phyloP scores from a whole-genome alignment of 2,113 vertebrate species.

The Platichthys flesus region DNA sequence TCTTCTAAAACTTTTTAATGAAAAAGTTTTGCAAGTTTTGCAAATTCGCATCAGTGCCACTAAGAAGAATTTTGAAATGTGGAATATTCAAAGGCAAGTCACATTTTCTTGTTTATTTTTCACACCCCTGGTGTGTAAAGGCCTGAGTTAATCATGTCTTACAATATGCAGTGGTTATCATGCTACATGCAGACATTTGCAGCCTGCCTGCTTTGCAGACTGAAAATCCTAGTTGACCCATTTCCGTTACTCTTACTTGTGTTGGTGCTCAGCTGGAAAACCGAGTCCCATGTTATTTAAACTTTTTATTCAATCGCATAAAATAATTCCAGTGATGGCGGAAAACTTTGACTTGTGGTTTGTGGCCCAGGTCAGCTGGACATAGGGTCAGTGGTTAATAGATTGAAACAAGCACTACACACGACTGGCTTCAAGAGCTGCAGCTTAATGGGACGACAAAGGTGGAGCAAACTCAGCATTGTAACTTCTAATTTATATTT shows the following conservation, averaged over 20 bases:
- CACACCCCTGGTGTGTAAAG: neutral
- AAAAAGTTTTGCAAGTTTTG: too few species aligned
- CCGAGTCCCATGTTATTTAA: neutral
- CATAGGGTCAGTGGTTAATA: neutral
- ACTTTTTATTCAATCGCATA: too few species aligned
- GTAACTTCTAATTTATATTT: neutral
- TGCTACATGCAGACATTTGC: neutral
- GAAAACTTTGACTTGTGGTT: too few species aligned
- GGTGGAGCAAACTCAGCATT: neutral
- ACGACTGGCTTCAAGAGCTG: neutral
- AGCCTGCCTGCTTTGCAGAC: neutral
- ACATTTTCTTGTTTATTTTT: neutral
- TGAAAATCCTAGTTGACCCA: neutral
- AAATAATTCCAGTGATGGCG: neutral
- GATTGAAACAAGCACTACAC: too few species aligned
- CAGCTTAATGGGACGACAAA: neutral
- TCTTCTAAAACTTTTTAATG: too few species aligned
- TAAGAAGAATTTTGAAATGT: neutral
- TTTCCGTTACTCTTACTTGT: neutral
- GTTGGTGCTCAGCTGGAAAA: neutral
- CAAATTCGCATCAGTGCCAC: neutral
- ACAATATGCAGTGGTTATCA: slow-evolving; percentile 4
- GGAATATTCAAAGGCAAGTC: neutral
- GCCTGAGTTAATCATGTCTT: slow-evolving; percentile 1
- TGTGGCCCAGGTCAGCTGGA: too few species aligned